Evolutionary conservation across 1,140 invertebrate species (phyloP).

Genomic region (Plectrocnemia conspersa): DNA sequence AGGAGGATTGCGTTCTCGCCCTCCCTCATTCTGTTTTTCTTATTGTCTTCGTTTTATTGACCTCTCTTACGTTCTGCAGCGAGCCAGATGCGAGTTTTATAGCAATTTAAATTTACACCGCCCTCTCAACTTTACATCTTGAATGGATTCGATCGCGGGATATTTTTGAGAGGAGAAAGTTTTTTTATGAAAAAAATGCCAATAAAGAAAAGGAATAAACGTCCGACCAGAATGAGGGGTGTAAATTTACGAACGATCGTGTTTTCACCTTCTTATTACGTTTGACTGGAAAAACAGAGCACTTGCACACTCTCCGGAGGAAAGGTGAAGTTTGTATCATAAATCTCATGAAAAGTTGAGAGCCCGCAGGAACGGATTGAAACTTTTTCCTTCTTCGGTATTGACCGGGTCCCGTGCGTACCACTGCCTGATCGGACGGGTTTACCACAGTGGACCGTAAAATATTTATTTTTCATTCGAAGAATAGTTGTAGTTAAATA

Average conservation of each 20-base stretch:
- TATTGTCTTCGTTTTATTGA: no score
- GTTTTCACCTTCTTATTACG: conserved; percentile 35
- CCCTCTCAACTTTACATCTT: no score
- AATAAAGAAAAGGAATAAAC: neutral
- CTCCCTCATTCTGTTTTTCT: no score
- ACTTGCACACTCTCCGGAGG: conserved; percentile 25
- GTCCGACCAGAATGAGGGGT: conserved; percentile 9
- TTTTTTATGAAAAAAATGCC: neutral
- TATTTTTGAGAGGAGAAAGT: neutral
- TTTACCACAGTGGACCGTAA: no score
- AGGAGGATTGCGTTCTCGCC: no score
- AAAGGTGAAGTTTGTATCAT: conserved; percentile 36
- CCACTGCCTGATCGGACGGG: neutral
- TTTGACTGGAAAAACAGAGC: conserved; percentile 34
- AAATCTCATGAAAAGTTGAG: conserved; percentile 35
- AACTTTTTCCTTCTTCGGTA: conserved; percentile 31
- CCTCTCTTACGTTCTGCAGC: no score
- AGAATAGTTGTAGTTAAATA: no score
- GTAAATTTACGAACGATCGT: conserved; percentile 32
- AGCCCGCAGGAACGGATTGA: conserved; percentile 34
- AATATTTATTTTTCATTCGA: no score
- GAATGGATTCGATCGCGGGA: no score
- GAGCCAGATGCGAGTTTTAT: no score
- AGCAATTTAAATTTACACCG: no score
- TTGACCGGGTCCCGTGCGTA: conserved; percentile 18